Evolutionary conservation across 2,797 vertebrate species (phyloP).

Genomic region (Pantherophis alleghaniensis): DNA sequence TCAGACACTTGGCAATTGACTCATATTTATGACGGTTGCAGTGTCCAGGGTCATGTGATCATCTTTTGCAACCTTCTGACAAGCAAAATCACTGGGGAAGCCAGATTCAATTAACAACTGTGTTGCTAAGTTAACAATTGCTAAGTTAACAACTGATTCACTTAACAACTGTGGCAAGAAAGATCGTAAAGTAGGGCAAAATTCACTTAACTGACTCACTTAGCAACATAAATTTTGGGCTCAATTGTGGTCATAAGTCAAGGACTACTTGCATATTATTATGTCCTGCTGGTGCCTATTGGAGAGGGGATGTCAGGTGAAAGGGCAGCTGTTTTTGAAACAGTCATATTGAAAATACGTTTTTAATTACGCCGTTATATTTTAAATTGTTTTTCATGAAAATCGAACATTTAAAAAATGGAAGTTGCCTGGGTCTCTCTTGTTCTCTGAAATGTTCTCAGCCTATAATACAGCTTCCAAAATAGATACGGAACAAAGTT

Average conservation of each 20-base stretch:
- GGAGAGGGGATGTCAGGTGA: background rate
- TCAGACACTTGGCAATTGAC: background rate
- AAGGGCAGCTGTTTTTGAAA: background rate
- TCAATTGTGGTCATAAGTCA: background rate
- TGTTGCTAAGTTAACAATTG: background rate
- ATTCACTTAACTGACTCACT: too few relatives aligned
- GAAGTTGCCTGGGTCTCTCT: background rate
- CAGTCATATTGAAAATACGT: background rate
- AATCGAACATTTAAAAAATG: background rate
- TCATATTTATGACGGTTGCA: background rate
- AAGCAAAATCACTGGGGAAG: background rate
- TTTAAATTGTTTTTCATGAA: background rate
- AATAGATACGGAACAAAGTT: background rate
- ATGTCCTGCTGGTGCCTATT: background rate
- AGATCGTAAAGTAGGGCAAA: background rate
- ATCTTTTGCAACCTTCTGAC: background rate
- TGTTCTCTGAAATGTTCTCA: background rate
- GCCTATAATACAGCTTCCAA: background rate
- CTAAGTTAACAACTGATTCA: background rate
- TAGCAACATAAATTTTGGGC: too few relatives aligned
- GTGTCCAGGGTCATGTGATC: background rate
- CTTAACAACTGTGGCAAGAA: background rate
- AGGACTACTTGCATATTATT: background rate
- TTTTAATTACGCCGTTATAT: background rate
- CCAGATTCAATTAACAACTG: background rate